phyloP scores from a whole-genome alignment of 2,888 invertebrate species.

The Acronicta alni region DNA sequence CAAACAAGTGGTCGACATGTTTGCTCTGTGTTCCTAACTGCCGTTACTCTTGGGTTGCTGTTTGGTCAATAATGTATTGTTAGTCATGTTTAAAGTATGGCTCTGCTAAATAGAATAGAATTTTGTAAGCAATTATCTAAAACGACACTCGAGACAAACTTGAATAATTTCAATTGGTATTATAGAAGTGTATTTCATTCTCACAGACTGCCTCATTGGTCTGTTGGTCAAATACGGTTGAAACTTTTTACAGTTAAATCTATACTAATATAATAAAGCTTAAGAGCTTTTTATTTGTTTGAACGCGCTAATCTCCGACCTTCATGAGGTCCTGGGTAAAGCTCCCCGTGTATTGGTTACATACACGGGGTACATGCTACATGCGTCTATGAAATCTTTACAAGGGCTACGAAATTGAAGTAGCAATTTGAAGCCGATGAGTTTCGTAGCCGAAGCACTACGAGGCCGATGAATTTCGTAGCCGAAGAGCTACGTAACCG shows the following conservation, averaged over 20 bases:
- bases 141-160: too few relatives aligned
- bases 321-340: too few relatives aligned
- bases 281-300: too few relatives aligned
- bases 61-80: slow-evolving; percentile 26
- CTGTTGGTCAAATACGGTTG: too few relatives aligned
- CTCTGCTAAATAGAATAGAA: background rate
- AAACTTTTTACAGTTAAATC: too few relatives aligned
- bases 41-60: slow-evolving; percentile 36
- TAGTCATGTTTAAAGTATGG: slow-evolving; percentile 4
- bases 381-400: slow-evolving; percentile 17
- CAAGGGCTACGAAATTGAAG: slow-evolving; percentile 18
- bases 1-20: slow-evolving; percentile 43
- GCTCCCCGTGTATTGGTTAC: too few relatives aligned
- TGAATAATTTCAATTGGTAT: background rate
- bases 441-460: background rate
- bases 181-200: background rate
- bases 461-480: background rate
- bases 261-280: too few relatives aligned
- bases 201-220: too few relatives aligned
- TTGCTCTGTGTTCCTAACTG: slow-evolving; percentile 46
- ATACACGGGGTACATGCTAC: slow-evolving; percentile 17
- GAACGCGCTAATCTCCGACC: too few relatives aligned
- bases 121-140: background rate
- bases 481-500: slow-evolving; percentile 14
- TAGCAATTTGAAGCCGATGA: slow-evolving; percentile 19